Evolutionary conservation across 1,140 invertebrate genomes (phyloP).

Genomic region (Drosophila ironensis): DNA sequence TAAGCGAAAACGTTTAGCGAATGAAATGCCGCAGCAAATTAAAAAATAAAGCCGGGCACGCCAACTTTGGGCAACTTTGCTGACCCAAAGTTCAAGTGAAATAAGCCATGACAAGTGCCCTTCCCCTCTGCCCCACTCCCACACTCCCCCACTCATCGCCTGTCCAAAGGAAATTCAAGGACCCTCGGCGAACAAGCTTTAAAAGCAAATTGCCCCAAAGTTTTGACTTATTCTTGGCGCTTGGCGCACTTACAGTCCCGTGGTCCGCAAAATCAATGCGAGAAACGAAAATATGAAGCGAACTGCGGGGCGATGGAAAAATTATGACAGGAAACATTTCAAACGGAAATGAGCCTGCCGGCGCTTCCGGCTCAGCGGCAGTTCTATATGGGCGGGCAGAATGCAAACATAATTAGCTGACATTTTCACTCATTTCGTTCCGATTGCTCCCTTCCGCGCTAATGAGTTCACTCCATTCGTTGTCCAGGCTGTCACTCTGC

Average conservation of each 20-base stretch:
- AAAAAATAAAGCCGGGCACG: constrained; percentile 74
- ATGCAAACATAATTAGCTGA: constrained; percentile 61
- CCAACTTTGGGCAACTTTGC: constrained; percentile 59
- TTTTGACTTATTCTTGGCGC: constrained; percentile 65
- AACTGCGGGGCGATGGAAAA: constrained; percentile 1
- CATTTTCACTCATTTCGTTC: constrained; percentile 43
- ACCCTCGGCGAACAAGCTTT: constrained; percentile 47
- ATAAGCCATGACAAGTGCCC: constrained; percentile 70
- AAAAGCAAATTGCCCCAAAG: constrained; percentile 61
- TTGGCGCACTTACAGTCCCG: constrained; percentile 55
- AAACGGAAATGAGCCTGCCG: constrained; percentile 67
- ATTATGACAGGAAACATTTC: constrained; percentile 72
- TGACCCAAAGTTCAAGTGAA: constrained; percentile 77
- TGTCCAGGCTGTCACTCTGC: constrained; percentile 34
- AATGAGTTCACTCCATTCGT: constrained; percentile 51
- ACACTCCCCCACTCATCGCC: not conserved
- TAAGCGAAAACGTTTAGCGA: constrained; percentile 66
- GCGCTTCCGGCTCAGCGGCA: constrained; percentile 51
- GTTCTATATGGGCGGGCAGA: constrained; percentile 19
- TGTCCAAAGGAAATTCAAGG: constrained; percentile 4
- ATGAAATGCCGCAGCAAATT: constrained; percentile 66
- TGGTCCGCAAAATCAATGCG: constrained; percentile 56
- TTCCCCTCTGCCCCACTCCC: not conserved
- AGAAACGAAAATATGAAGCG: not conserved
- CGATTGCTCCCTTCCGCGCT: constrained; percentile 18